Evolutionary conservation across 1,140 invertebrate species (phyloP), one percentile per base, ranked within the genome.

Genomic region (Anagrus nilaparvatae): DNA sequence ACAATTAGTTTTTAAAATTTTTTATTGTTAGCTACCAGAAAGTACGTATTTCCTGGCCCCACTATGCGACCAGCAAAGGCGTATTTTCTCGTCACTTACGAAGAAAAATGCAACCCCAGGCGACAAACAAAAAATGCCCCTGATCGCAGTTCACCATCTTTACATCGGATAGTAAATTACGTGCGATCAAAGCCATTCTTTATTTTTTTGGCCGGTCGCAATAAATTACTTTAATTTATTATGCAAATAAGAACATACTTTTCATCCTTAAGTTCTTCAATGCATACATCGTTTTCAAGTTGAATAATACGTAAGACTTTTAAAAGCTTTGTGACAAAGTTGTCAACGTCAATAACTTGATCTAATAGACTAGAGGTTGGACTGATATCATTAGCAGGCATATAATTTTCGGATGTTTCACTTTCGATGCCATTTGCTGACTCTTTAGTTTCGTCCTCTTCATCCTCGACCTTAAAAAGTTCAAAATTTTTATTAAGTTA

Each of bases 341-440:
- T 80, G 61, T 86, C 80, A 19, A 82, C 78, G 12, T 82, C 76
- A 41, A 82, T 82, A 5, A 82, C 78, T 70, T 82, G 79, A 64
- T 82, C 79, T 16, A 82, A 75, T 7, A 82, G 65, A 49, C 61
- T 56, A 21, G 63, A 52, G n/a, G 55, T 56, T n/a, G 59, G 54
- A 50, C 63, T 64, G 37, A 61, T 65, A 46, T 68, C 61, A 34
- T 44, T 55, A 23, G 59, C 48, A 7, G 60, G 55, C 30, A 55
- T 44, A 12, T 58, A 50, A 43, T 51, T 51, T 8, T 67, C 63
- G 4, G 55, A 61, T 16, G 52, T 55, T 14, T 59, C 57, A 8
- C 37, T 55, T 27, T 66, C 63, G 1, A 62, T 64, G 48, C 64
- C 62, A 39, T 61, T 67, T 6, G 61, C 46, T 10, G 62, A 65